phyloP scores from a whole-genome alignment of 2,888 invertebrate species.

The Hydropsyche betteni region DNA sequence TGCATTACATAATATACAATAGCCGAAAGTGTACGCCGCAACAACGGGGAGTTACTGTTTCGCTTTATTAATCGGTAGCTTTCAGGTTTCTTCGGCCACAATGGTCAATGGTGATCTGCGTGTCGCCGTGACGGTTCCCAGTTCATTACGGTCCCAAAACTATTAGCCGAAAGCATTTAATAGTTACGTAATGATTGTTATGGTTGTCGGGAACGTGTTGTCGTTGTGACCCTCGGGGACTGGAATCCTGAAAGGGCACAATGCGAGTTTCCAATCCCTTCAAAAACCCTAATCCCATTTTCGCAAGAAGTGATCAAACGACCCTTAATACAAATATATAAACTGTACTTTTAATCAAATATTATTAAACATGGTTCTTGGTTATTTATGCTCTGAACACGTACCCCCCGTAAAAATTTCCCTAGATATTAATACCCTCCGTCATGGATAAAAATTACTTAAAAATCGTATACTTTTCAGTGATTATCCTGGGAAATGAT shows the following conservation, averaged over 20 bases:
- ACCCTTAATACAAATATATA: too few relatives aligned
- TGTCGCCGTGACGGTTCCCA: constrained; percentile 18
- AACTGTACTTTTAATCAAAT: too few relatives aligned
- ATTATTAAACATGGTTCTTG: too few relatives aligned
- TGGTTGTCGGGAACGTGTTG: constrained; percentile 41
- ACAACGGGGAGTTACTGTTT: too few relatives aligned
- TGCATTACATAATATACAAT: too few relatives aligned
- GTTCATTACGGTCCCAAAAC: constrained; percentile 32
- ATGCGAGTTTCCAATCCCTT: constrained; percentile 34
- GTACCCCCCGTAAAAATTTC: too few relatives aligned
- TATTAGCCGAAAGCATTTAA: constrained; percentile 42
- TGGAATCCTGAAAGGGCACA: constrained; percentile 45
- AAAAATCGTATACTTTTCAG: too few relatives aligned
- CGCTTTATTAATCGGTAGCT: constrained; percentile 18
- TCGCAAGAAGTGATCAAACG: neutral
- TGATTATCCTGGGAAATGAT: too few relatives aligned
- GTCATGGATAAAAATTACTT: too few relatives aligned
- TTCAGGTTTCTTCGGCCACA: constrained; percentile 15
- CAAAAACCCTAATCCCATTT: constrained; percentile 50
- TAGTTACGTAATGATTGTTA: constrained; percentile 48
- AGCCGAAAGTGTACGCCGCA: too few relatives aligned
- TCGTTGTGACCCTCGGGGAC: constrained; percentile 37
- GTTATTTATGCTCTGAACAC: too few relatives aligned
- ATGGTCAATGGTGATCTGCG: constrained; percentile 27
- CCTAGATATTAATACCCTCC: too few relatives aligned